A percentile compares a stretch with the other conserved stretches of the same genome.
phyloP scores from a whole-genome alignment of 2,113 vertebrate species.

The Ictalurus furcatus region DNA sequence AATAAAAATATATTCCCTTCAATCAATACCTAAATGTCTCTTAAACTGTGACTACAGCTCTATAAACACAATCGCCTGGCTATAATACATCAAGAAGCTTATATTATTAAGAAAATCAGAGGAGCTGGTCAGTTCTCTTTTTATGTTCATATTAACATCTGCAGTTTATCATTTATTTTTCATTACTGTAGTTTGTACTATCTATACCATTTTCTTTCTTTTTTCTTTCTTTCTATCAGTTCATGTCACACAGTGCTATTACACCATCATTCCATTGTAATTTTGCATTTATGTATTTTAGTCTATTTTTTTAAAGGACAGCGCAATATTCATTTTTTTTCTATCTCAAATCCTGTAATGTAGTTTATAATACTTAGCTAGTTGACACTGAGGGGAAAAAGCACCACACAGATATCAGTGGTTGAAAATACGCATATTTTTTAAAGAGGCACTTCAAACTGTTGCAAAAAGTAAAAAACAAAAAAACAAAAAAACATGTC shows the following conservation, averaged over 20 bases:
- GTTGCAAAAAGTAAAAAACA: neutral
- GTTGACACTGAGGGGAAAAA: neutral
- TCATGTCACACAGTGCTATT: neutral
- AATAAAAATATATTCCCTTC: slow-evolving; percentile 28
- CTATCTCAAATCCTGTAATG: slow-evolving; percentile 47
- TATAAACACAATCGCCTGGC: slow-evolving; percentile 18
- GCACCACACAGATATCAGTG: slow-evolving; percentile 48
- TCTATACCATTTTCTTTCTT: neutral
- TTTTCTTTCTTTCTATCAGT: neutral
- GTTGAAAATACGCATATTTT: slow-evolving; percentile 65
- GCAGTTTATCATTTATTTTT: neutral
- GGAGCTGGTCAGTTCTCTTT: neutral
- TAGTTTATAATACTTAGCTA: slow-evolving; percentile 48
- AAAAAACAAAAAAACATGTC: neutral
- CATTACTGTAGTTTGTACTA: neutral
- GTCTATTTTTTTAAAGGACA: neutral
- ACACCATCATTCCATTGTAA: neutral
- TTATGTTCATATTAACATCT: neutral
- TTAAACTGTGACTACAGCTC: slow-evolving; percentile 14
- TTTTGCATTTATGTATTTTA: neutral
- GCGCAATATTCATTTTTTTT: slow-evolving; percentile 9
- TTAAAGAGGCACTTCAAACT: slow-evolving; percentile 41
- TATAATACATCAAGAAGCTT: neutral
- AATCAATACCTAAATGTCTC: slow-evolving; percentile 30
- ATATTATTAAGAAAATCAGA: slow-evolving; percentile 26